These are phyloP conservation scores for Pseudachorutes palmiensis DNA, from an alignment of 1,140 invertebrate genomes.

Conservation along the genomic window DNA sequence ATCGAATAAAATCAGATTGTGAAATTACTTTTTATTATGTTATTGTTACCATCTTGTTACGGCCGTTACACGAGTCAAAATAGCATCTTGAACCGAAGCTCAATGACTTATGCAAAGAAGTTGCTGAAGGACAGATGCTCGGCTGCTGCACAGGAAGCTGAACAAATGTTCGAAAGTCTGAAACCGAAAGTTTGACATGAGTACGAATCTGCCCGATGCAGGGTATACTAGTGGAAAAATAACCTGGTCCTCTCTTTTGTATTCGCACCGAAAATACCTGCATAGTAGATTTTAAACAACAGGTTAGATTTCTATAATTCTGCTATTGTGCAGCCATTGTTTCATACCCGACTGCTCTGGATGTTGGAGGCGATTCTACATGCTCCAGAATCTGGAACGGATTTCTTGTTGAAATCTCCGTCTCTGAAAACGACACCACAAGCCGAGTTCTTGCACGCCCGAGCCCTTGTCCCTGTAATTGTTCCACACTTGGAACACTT, in stretches of 20 bases:
- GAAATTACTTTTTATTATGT: conserved; percentile 7
- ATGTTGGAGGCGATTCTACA: conserved; percentile 51
- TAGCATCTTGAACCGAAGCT: conserved; percentile 21
- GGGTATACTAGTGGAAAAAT: background rate
- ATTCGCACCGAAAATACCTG: conserved; percentile 53
- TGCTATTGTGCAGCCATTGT: background rate
- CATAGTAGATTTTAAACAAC: conserved; percentile 5
- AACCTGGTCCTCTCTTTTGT: conserved; percentile 53
- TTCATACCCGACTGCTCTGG: background rate
- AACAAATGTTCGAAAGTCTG: conserved; percentile 63
- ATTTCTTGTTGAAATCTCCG: conserved; percentile 54
- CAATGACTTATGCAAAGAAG: background rate
- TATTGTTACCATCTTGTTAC: conserved; percentile 14
- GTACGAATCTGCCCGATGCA: background rate
- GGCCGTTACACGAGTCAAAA: conserved; percentile 17
- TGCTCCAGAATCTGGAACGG: conserved; percentile 52
- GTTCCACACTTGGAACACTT: conserved; percentile 72
- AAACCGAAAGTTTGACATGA: background rate
- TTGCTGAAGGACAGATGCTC: conserved; percentile 37
- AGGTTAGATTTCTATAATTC: background rate
- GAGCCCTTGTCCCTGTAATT: conserved; percentile 64
- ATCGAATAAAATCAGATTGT: conserved; percentile 3
- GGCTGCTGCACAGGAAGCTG: conserved; percentile 53
- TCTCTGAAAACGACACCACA: conserved; percentile 63
- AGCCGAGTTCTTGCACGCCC: conserved; percentile 66